These are phyloP conservation scores for Dryoscopus gambensis DNA, from an alignment of 2,113 vertebrate species.

Conservation along the genomic window DNA sequence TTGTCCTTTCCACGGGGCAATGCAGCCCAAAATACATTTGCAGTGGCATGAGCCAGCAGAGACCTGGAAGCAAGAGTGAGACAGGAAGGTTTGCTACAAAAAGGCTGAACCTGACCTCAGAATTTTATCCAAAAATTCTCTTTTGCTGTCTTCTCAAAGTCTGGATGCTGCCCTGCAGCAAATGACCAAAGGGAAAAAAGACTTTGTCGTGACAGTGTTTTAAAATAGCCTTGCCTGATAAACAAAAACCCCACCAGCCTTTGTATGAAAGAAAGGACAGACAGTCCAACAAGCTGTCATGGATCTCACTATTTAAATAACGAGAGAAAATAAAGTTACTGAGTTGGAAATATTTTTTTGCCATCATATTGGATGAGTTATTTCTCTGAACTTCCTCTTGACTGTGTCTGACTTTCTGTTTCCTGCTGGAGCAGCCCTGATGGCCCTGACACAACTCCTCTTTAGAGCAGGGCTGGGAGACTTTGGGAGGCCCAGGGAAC, in stretches of 20 bases:
- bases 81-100: neutral
- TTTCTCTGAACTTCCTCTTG: neutral
- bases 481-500: neutral
- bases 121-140: neutral
- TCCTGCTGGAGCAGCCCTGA: neutral
- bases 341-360: neutral
- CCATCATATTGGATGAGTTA: fast-evolving
- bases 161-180: neutral
- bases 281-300: neutral
- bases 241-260: neutral
- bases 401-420: neutral
- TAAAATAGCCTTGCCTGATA: neutral
- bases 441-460: neutral
- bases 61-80: neutral
- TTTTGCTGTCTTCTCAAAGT: neutral
- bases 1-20: neutral
- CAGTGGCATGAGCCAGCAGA: neutral
- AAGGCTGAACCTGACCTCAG: neutral
- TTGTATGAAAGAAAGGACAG: neutral
- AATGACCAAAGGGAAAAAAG: neutral
- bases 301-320: neutral
- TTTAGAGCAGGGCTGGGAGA: neutral
- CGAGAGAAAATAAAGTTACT: neutral
- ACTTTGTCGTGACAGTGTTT: neutral
- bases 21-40: neutral